These are phyloP conservation scores for Microcebus griseorufus DNA, from an alignment of 2,113 vertebrate species.

Conservation along the genomic window DNA sequence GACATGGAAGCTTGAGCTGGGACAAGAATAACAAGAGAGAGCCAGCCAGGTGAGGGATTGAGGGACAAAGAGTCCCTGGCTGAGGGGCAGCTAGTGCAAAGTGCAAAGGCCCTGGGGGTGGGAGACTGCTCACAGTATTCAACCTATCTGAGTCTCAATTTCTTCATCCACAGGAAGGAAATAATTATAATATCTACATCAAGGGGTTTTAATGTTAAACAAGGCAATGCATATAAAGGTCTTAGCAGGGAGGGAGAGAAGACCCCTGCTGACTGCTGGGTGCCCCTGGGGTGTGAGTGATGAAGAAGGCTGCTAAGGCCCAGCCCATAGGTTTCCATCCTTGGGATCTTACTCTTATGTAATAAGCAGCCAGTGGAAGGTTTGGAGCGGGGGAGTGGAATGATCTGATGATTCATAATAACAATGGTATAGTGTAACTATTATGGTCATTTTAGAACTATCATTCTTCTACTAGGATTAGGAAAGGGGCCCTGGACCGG, in stretches of 20 bases:
- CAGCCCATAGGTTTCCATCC: background rate
- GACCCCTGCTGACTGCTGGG: too few species aligned
- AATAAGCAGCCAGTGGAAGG: background rate
- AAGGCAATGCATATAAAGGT: background rate
- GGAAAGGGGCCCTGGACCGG: background rate
- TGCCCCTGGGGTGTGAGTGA: too few species aligned
- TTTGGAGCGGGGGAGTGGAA: background rate
- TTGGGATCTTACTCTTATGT: background rate
- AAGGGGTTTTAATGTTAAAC: background rate
- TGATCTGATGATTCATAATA: background rate
- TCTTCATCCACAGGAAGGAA: background rate
- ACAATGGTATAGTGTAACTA: background rate
- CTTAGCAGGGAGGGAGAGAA: background rate
- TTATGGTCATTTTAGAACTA: background rate
- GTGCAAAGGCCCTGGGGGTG: background rate
- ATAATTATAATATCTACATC: background rate
- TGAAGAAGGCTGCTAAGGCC: background rate
- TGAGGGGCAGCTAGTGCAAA: background rate
- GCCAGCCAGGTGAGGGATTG: background rate
- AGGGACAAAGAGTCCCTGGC: background rate
- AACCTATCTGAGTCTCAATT: background rate
- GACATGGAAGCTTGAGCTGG: background rate
- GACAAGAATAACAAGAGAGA: background rate
- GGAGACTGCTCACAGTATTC: background rate
- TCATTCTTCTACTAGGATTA: background rate